A percentile compares a stretch with the other conserved stretches of the same genome.
Evolutionary conservation across 2,113 vertebrate species (phyloP).

Genomic region (Tachysurus fulvidraco): DNA sequence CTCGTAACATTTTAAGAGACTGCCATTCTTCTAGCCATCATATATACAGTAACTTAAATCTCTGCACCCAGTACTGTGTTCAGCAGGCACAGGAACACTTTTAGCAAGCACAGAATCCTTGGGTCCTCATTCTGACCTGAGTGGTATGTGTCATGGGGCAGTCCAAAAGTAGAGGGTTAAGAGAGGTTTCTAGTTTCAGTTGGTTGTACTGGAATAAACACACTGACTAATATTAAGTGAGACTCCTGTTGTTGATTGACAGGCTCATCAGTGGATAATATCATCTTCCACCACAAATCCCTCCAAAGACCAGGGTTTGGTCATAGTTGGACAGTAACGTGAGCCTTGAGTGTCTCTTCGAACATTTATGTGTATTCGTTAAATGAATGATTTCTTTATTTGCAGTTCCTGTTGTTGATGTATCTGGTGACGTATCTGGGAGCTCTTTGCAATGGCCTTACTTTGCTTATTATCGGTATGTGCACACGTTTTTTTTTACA

Average conservation of each 20-base stretch:
- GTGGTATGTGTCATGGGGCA: conserved; percentile 66
- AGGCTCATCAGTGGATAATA: conserved; percentile 27
- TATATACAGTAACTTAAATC: background rate
- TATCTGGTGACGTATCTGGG: conserved; percentile 89
- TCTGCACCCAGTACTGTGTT: background rate
- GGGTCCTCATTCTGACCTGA: conserved; percentile 67
- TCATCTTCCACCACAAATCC: conserved; percentile 31
- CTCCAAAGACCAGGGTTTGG: background rate
- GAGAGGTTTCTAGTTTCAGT: conserved; percentile 64
- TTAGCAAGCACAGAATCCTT: conserved; percentile 23
- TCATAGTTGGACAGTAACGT: background rate
- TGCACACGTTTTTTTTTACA: background rate
- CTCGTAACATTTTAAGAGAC: background rate
- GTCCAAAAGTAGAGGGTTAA: conserved; percentile 30
- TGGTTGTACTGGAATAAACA: conserved; percentile 33
- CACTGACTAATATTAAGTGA: conserved; percentile 49
- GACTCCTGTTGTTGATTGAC: conserved; percentile 35
- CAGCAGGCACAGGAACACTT: background rate
- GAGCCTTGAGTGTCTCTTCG: background rate
- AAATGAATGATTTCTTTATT: conserved; percentile 30
- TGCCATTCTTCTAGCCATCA: background rate
- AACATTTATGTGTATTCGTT: conserved; percentile 1
- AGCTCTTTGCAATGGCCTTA: conserved; percentile 85
- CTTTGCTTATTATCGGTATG: conserved; percentile 84
- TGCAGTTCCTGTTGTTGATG: conserved; percentile 81